A percentile compares a stretch with the other conserved stretches of the same genome.
phyloP scores from a whole-genome alignment of 2,888 invertebrate species.

The Cyclophora punctaria region DNA sequence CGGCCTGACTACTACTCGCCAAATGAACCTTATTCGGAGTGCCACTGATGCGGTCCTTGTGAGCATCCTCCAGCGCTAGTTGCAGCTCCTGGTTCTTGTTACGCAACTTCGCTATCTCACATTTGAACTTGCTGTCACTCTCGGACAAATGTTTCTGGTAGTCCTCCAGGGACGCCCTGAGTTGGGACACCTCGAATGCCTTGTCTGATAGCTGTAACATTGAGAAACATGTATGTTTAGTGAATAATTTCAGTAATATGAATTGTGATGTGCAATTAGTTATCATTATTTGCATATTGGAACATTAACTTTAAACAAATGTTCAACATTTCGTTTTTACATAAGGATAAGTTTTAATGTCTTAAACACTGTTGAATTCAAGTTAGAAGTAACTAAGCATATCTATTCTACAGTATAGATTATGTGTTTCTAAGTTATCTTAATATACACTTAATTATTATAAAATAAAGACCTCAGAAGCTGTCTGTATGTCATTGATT shows the following conservation, averaged over 20 bases:
- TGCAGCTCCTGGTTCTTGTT: slow-evolving; percentile 72
- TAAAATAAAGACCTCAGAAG: too few relatives aligned
- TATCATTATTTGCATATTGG: too few relatives aligned
- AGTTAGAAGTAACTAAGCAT: too few relatives aligned
- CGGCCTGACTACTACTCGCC: slow-evolving; percentile 58
- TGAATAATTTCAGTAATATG: not conserved
- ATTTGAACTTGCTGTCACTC: slow-evolving; percentile 75
- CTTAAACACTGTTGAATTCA: too few relatives aligned
- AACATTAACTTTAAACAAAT: too few relatives aligned
- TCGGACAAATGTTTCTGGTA: slow-evolving; percentile 80
- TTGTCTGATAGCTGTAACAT: slow-evolving; percentile 81
- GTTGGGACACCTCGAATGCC: slow-evolving; percentile 80
- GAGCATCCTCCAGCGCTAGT: slow-evolving; percentile 55
- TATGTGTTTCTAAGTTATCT: too few relatives aligned
- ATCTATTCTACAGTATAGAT: too few relatives aligned
- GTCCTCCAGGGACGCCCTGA: slow-evolving; percentile 78
- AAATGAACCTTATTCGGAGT: slow-evolving; percentile 46
- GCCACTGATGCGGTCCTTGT: slow-evolving; percentile 55
- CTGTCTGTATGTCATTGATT: too few relatives aligned
- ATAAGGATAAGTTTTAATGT: too few relatives aligned
- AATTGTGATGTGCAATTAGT: not conserved
- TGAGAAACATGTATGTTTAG: not conserved
- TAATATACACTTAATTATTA: too few relatives aligned
- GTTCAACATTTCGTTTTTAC: too few relatives aligned
- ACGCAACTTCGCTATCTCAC: slow-evolving; percentile 74